Conservation (phyloP, 1,140 invertebrate genomes). For the Drosophila miranda region DNA sequence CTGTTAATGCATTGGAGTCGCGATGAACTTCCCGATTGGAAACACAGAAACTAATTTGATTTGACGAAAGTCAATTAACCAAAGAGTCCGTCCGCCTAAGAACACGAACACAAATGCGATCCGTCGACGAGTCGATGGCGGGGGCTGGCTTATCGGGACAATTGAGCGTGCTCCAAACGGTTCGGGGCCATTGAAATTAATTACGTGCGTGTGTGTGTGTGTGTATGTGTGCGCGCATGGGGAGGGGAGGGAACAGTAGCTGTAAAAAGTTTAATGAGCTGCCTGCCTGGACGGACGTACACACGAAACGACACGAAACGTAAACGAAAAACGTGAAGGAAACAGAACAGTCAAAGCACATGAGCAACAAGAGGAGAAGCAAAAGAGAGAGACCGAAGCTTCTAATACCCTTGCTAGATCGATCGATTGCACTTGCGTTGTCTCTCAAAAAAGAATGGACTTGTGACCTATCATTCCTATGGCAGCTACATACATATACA, state of each 20-base stretch:
- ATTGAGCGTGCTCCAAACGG: constrained; percentile 48
- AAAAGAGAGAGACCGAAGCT: constrained; percentile 28
- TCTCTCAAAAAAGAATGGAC: constrained; percentile 22
- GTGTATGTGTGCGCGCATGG: constrained; percentile 1
- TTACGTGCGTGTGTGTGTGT: constrained; percentile 31
- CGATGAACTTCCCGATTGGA: constrained; percentile 32
- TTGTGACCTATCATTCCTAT: background rate
- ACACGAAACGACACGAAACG: constrained; percentile 17
- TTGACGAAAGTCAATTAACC: constrained; percentile 65
- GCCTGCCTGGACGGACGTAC: background rate
- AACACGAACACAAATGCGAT: constrained; percentile 15
- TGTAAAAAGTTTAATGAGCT: constrained; percentile 76
- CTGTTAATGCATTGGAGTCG: background rate
- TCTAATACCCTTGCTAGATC: too few species aligned
- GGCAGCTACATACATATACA: constrained; percentile 5
- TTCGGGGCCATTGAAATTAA: constrained; percentile 68
- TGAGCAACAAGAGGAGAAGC: constrained; percentile 29
- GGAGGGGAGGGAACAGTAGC: constrained; percentile 59
- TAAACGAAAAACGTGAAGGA: constrained; percentile 32
- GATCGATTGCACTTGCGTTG: too few species aligned
- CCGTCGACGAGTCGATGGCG: background rate
- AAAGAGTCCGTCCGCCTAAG: constrained; percentile 18
- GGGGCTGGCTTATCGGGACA: constrained; percentile 50
- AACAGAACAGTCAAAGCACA: constrained; percentile 16
- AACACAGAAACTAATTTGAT: constrained; percentile 54